Evolutionary conservation across 2,888 invertebrate genomes (phyloP).

Genomic region (Drosophila bunnanda): DNA sequence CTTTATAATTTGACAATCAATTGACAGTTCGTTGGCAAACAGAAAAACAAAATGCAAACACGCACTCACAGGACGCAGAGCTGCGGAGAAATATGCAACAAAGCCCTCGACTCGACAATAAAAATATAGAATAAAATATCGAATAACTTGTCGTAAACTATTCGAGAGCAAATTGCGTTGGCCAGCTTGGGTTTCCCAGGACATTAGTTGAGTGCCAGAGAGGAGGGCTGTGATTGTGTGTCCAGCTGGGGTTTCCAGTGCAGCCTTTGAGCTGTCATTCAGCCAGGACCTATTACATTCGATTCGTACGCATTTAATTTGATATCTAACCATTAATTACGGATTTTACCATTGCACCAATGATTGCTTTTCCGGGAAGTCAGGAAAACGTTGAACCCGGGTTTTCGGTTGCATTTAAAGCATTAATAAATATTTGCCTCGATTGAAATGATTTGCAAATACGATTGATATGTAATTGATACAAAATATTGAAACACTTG

Average conservation of each 20-base stretch:
- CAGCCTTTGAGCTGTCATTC: constrained; percentile 17
- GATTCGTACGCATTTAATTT: constrained; percentile 8
- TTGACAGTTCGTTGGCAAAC: constrained; percentile 79
- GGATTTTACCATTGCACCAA: neutral
- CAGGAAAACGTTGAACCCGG: neutral
- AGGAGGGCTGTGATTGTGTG: constrained; percentile 14
- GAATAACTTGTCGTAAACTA: constrained; percentile 64
- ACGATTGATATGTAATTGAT: neutral
- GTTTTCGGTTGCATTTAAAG: neutral
- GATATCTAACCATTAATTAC: constrained; percentile 12
- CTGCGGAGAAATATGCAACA: constrained; percentile 50
- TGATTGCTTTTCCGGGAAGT: neutral
- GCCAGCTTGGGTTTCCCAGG: constrained; percentile 42
- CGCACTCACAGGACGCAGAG: constrained; percentile 30
- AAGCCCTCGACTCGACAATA: constrained; percentile 59
- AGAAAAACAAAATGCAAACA: constrained; percentile 58
- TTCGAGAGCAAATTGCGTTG: constrained; percentile 43
- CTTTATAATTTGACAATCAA: constrained; percentile 80
- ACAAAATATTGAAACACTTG: neutral
- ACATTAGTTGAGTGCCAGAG: constrained; percentile 55
- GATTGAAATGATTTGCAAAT: neutral
- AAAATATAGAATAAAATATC: constrained; percentile 59
- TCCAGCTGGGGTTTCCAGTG: constrained; percentile 2
- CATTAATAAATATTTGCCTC: neutral
- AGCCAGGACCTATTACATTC: neutral